Conservation (phyloP, 2,888 invertebrate genomes). For the Napeogenes inachia region DNA sequence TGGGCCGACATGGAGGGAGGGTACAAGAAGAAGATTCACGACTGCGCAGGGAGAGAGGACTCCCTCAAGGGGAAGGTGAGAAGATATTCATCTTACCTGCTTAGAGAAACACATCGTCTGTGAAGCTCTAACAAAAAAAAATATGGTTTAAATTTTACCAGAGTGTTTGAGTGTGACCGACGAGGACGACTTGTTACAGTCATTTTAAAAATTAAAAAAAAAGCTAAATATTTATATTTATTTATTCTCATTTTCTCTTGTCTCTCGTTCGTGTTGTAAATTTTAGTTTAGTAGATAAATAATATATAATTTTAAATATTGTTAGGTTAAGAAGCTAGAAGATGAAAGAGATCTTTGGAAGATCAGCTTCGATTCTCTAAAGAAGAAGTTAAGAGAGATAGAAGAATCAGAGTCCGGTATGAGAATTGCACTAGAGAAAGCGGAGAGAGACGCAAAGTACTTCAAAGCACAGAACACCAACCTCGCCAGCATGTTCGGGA, state of each 20-base stretch:
- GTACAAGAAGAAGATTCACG: constrained; percentile 78
- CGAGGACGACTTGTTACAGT: too few species aligned
- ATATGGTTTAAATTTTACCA: too few species aligned
- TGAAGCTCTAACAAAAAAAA: too few species aligned
- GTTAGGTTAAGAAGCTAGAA: constrained; percentile 57
- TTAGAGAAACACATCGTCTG: too few species aligned
- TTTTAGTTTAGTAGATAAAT: too few species aligned
- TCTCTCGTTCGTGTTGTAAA: too few species aligned
- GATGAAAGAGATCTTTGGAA: constrained; percentile 70
- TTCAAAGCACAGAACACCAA: constrained; percentile 66
- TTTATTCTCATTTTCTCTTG: too few species aligned
- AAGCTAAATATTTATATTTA: too few species aligned
- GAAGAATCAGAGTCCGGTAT: constrained; percentile 78
- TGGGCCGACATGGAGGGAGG: constrained; percentile 83
- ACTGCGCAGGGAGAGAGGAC: constrained; percentile 63
- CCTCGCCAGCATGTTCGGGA: constrained; percentile 64
- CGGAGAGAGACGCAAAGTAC: constrained; percentile 74
- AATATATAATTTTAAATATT: too few species aligned
- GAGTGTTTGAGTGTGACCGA: too few species aligned
- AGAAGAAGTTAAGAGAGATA: constrained; percentile 74
- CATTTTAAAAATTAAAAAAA: too few species aligned
- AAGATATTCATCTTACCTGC: neutral
- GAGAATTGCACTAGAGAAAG: constrained; percentile 72
- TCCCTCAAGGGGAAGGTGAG: constrained; percentile 74
- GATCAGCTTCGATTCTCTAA: constrained; percentile 70